Evolutionary conservation across 2,888 invertebrate species (phyloP), one percentile per base, ranked within the genome.

Genomic region (Bembecia ichneumoniformis): DNA sequence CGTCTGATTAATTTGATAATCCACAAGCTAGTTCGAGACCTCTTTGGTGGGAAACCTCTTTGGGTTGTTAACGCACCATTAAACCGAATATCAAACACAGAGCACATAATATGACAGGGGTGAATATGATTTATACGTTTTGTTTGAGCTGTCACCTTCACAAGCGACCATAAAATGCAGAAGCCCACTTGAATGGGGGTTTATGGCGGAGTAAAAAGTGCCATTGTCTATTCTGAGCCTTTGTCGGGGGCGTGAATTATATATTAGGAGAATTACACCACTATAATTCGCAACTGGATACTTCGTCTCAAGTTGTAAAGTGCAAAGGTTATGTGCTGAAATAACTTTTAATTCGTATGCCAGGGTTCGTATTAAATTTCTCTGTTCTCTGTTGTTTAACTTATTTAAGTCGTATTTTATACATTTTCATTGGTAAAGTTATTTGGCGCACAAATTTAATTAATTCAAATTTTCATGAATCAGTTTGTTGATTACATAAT

Each of bases 71-170:
- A 66, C 63, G 58, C 54, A 55, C 65, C 63, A 68, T 74, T 73
- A 69, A 67, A 54, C 65, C 57, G 61, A 62, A 59, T 62, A 71
- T 72, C 69, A 71, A 67, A 63, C 63, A 61, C 74, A 72, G 70
- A 53, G 59, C 52, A 58, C 13, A 9, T 45, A 3, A 11, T 46
- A 34, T 43, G 48, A 50, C 49, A 47, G 43, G 50, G 50, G 45
- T 49, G 47, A 51, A 51, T 59, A 60, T 59, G 56, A 58, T 61
- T 57, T 58, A 58, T 62, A 60, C 58, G 52, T 58, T 58, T 56
- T 55, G 56, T 58, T 54, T 58, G 61, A 65, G 55, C 64, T 64
- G 67, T 61, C 64, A 58, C 57, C 55, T 52, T 54, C 62, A 59
- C 47, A 17, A 58, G 54, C 53, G 51, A 56, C 53, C 61, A 66